phyloP scores from a whole-genome alignment of 2,888 invertebrate species.

The Muschampia plurimacula region DNA sequence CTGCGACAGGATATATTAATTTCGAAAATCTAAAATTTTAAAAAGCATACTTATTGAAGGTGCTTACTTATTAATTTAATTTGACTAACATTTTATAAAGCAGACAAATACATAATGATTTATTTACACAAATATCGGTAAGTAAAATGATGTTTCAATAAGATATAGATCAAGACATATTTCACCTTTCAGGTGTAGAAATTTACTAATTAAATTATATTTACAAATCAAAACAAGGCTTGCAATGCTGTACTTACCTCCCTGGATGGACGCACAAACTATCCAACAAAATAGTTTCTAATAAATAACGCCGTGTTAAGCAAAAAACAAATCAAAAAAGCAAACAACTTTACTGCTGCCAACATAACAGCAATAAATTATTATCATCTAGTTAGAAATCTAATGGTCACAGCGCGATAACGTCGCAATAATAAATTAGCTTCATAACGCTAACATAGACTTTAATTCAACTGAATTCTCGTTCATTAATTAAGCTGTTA shows the following conservation, averaged over 20 bases:
- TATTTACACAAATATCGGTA: too few relatives aligned
- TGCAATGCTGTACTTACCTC: too few relatives aligned
- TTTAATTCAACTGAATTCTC: constrained; percentile 18
- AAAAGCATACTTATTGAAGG: background rate
- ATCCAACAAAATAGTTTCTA: too few relatives aligned
- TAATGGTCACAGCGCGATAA: constrained; percentile 28
- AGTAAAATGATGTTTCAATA: too few relatives aligned
- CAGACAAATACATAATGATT: too few relatives aligned
- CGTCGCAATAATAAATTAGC: constrained; percentile 30
- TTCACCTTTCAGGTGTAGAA: too few relatives aligned
- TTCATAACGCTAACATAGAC: constrained; percentile 28
- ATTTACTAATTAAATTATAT: too few relatives aligned
- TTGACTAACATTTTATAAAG: too few relatives aligned
- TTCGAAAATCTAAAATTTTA: background rate
- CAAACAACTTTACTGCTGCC: background rate
- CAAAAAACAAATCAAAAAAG: background rate
- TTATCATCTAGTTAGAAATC: constrained; percentile 28
- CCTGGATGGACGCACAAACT: too few relatives aligned
- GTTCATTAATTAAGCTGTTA: constrained; percentile 7
- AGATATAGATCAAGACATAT: too few relatives aligned
- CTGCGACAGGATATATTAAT: background rate
- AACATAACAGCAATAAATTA: constrained; percentile 25
- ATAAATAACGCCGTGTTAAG: background rate
- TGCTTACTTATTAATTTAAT: too few relatives aligned
- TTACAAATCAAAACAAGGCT: too few relatives aligned